These are phyloP conservation scores for Pteronotus mesoamericanus DNA, from an alignment of 2,797 vertebrate genomes.

Conservation along the genomic window DNA sequence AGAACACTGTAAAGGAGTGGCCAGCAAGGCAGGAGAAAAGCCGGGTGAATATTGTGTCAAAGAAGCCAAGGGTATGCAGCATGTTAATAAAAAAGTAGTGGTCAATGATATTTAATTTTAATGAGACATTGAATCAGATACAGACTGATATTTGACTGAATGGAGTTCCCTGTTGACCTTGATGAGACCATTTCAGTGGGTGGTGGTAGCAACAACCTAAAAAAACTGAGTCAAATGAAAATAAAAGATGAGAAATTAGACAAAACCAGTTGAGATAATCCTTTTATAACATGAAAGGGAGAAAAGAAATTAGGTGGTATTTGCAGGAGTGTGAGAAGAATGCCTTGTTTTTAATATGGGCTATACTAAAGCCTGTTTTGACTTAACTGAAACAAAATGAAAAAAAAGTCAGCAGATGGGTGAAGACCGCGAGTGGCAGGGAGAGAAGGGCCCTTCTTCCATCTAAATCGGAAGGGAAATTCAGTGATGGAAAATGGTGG, in stretches of 20 bases:
- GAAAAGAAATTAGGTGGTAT: not conserved
- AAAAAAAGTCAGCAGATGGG: not conserved
- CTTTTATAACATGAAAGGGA: not conserved
- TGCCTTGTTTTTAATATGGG: not conserved
- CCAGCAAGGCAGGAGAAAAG: not conserved
- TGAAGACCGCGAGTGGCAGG: not conserved
- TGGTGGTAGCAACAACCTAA: not conserved
- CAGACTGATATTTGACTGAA: not conserved
- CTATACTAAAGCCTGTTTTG: not conserved
- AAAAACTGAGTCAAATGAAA: not conserved
- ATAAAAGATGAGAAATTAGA: not conserved
- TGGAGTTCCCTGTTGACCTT: not conserved
- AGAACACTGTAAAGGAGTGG: not conserved
- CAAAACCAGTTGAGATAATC: not conserved
- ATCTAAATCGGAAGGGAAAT: not conserved
- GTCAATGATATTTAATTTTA: not conserved
- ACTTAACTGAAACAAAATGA: not conserved
- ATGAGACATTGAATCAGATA: not conserved
- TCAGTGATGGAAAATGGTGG: not conserved
- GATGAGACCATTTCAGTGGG: not conserved
- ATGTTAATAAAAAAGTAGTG: not conserved
- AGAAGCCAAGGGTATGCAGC: not conserved
- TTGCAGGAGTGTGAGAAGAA: not conserved
- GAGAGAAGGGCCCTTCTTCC: not conserved
- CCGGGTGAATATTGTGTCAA: not conserved